phyloP scores from a whole-genome alignment of 2,888 invertebrate genomes.

The Scaptomyza parva region DNA sequence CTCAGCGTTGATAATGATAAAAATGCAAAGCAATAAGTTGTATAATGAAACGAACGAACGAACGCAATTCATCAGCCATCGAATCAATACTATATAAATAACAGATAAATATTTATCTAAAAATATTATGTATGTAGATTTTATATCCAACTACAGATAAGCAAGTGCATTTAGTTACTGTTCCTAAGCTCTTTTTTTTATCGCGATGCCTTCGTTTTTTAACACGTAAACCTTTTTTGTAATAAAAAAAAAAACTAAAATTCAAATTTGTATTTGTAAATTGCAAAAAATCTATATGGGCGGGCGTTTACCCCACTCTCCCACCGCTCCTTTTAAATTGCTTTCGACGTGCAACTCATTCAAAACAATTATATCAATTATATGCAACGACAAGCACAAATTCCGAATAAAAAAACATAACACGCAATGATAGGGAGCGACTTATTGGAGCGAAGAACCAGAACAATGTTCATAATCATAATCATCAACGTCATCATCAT shows the following conservation, averaged over 20 bases:
- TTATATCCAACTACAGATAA: slow-evolving; percentile 26
- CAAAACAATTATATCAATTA: slow-evolving; percentile 66
- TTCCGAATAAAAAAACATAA: slow-evolving; percentile 7
- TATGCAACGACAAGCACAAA: slow-evolving; percentile 9
- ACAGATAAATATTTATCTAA: slow-evolving; percentile 6
- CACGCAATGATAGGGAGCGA: slow-evolving; percentile 15
- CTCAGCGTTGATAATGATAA: slow-evolving; percentile 42
- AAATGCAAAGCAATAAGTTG: slow-evolving; percentile 29
- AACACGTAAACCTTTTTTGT: slow-evolving; percentile 28
- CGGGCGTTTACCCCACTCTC: background rate
- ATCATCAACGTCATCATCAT: slow-evolving; percentile 7
- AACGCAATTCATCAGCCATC: background rate
- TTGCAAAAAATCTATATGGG: slow-evolving; percentile 56
- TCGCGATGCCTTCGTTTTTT: slow-evolving; percentile 19
- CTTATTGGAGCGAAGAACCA: slow-evolving; percentile 11
- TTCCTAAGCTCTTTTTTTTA: slow-evolving; percentile 42
- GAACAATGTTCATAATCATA: slow-evolving; percentile 1
- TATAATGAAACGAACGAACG: slow-evolving; percentile 15
- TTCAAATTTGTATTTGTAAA: background rate
- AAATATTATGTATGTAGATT: slow-evolving; percentile 19
- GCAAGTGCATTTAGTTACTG: slow-evolving; percentile 68
- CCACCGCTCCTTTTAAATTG: slow-evolving; percentile 7
- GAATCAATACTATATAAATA: slow-evolving; percentile 4
- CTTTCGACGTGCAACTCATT: slow-evolving; percentile 20
- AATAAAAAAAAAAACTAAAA: slow-evolving; percentile 22